These are phyloP conservation scores for Diabrotica undecimpunctata DNA, from an alignment of 1,140 invertebrate genomes.

Conservation along the genomic window DNA sequence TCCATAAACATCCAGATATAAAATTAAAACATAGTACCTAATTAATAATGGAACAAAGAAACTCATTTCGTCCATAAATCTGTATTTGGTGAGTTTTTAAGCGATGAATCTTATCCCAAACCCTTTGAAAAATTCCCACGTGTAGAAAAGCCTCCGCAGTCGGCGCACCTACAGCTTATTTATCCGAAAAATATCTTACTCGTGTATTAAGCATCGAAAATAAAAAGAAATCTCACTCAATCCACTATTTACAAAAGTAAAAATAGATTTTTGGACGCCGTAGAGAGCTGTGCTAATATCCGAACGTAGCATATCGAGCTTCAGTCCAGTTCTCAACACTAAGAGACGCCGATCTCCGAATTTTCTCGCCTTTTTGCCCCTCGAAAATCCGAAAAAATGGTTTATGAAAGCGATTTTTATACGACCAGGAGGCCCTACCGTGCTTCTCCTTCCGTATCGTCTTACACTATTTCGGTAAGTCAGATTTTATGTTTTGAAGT, in stretches of 20 bases:
- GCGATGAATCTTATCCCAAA: too few species aligned
- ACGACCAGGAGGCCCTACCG: slow-evolving; percentile 76
- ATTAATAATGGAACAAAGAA: too few species aligned
- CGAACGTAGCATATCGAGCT: slow-evolving; percentile 26
- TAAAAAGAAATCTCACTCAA: slow-evolving; percentile 8
- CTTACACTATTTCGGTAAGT: slow-evolving; percentile 78
- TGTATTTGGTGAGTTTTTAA: too few species aligned
- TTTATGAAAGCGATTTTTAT: slow-evolving; percentile 87
- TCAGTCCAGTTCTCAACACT: slow-evolving; percentile 40
- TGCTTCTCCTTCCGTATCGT: slow-evolving; percentile 64
- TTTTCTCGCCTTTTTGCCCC: slow-evolving; percentile 27
- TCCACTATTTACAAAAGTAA: background rate
- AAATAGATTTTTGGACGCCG: slow-evolving; percentile 9
- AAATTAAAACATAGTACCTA: too few species aligned
- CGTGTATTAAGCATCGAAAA: slow-evolving; percentile 6
- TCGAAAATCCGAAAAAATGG: slow-evolving; percentile 59
- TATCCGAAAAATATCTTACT: slow-evolving; percentile 4
- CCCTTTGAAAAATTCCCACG: too few species aligned
- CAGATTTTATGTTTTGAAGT: slow-evolving; percentile 16
- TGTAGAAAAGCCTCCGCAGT: too few species aligned
- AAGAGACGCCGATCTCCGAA: slow-evolving; percentile 37
- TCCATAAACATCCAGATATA: too few species aligned
- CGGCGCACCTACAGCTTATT: background rate
- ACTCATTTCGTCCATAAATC: too few species aligned
- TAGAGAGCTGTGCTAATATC: slow-evolving; percentile 28